Conservation (phyloP, 1,140 invertebrate species). For the Psilanteris sp. region DNA sequence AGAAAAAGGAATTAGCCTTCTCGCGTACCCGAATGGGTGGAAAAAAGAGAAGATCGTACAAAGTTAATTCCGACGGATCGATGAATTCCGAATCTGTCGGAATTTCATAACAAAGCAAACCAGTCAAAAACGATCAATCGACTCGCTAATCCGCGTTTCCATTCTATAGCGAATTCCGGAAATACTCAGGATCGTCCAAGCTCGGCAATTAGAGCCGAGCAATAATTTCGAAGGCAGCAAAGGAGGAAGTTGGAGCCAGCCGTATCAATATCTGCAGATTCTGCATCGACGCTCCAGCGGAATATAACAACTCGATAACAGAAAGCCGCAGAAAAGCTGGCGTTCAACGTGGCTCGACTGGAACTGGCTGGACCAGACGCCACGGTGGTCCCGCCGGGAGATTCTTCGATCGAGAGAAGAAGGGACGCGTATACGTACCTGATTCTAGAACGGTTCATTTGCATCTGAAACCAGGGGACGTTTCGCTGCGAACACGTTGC, state of each 20-base stretch:
- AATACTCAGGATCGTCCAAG: slow-evolving; percentile 47
- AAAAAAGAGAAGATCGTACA: not conserved
- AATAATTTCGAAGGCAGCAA: slow-evolving; percentile 50
- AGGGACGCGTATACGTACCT: slow-evolving; percentile 29
- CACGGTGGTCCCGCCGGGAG: slow-evolving; percentile 66
- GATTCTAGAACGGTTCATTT: slow-evolving; percentile 69
- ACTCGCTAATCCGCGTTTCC: slow-evolving; percentile 39
- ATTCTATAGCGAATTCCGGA: slow-evolving; percentile 48
- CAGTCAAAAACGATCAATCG: slow-evolving; percentile 53
- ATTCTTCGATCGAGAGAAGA: slow-evolving; percentile 61
- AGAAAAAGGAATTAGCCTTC: slow-evolving; percentile 2
- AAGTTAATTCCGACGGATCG: slow-evolving; percentile 38
- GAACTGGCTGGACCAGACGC: slow-evolving; percentile 69
- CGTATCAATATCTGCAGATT: slow-evolving; percentile 60
- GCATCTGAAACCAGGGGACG: slow-evolving; percentile 60
- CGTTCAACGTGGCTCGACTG: slow-evolving; percentile 25
- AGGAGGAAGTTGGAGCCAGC: slow-evolving; percentile 41
- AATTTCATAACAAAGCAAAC: slow-evolving; percentile 53
- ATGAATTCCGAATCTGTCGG: slow-evolving; percentile 36
- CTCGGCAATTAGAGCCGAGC: slow-evolving; percentile 49
- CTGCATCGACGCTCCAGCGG: slow-evolving; percentile 4
- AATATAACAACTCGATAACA: slow-evolving; percentile 67
- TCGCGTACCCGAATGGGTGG: slow-evolving; percentile 1
- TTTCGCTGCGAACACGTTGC: slow-evolving; percentile 7
- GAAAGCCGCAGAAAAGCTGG: slow-evolving; percentile 65